Conservation (phyloP, 2,888 invertebrate species). For the Ptychoptera albimana region DNA sequence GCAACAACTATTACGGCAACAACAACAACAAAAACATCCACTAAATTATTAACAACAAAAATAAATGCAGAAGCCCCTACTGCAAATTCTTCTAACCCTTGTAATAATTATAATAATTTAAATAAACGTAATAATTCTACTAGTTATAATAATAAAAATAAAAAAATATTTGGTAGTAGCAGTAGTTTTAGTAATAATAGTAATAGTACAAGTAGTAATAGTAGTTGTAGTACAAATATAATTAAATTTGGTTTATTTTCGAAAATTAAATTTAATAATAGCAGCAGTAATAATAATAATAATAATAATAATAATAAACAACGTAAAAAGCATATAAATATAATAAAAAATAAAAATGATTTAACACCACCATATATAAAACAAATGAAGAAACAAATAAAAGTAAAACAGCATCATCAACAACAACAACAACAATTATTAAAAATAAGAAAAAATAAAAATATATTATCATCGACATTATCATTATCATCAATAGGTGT, state of each 20-base stretch:
- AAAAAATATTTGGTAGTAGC: constrained; percentile 2
- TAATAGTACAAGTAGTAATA: constrained; percentile 4
- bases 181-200: constrained; percentile 6
- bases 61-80: constrained; percentile 5
- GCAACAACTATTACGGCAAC: not conserved
- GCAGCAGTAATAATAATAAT: not conserved
- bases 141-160: constrained; percentile 4
- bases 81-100: constrained; percentile 2
- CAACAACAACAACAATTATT: constrained; percentile 2
- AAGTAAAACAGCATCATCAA: constrained; percentile 9
- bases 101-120: not conserved
- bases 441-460: constrained; percentile 1
- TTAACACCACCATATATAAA: too few species aligned
- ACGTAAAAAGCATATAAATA: not conserved
- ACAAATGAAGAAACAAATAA: constrained; percentile 12
- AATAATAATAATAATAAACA: not conserved
- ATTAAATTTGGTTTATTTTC: too few species aligned
- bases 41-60: not conserved
- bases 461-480: not conserved
- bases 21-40: constrained; percentile 1
- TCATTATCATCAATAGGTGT: not conserved
- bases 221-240: constrained; percentile 4
- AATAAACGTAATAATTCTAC: constrained; percentile 5
- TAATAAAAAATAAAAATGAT: not conserved
- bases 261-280: constrained; percentile 4